These are phyloP conservation scores for Periophthalmodon schlosseri DNA, from an alignment of 2,113 vertebrate species.

Conservation along the genomic window DNA sequence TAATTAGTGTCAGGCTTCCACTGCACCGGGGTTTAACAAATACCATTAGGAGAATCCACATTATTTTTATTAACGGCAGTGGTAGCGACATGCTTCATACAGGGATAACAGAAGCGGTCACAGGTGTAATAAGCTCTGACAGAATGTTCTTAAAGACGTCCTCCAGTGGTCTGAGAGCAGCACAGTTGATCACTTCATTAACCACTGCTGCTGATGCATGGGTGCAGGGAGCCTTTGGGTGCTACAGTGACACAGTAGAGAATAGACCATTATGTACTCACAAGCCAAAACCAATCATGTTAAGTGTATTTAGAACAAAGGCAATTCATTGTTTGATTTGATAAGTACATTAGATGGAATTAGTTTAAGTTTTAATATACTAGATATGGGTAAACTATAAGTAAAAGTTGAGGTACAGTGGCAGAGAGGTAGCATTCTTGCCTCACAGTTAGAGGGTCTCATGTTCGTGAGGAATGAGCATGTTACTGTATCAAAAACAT, in stretches of 20 bases:
- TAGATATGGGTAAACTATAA: background rate
- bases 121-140: constrained; percentile 2
- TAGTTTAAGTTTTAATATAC: background rate
- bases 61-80: background rate
- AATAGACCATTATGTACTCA: background rate
- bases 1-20: background rate
- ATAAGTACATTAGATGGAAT: background rate
- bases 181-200: constrained; percentile 5
- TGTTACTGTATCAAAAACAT: too few relatives aligned
- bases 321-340: background rate
- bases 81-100: background rate
- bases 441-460: too few relatives aligned
- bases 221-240: background rate
- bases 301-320: constrained; percentile 1
- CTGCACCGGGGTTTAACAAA: background rate
- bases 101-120: background rate
- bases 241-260: background rate
- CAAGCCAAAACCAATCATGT: background rate
- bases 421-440: too few relatives aligned
- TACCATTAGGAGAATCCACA: background rate
- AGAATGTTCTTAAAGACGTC: constrained; percentile 8
- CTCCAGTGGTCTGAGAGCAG: background rate
- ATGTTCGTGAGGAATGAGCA: background rate
- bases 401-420: background rate
- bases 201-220: background rate